Evolutionary conservation across 2,113 vertebrate genomes (phyloP), one percentile per base, ranked within the genome.

Genomic region (Barnardius zonarius): DNA sequence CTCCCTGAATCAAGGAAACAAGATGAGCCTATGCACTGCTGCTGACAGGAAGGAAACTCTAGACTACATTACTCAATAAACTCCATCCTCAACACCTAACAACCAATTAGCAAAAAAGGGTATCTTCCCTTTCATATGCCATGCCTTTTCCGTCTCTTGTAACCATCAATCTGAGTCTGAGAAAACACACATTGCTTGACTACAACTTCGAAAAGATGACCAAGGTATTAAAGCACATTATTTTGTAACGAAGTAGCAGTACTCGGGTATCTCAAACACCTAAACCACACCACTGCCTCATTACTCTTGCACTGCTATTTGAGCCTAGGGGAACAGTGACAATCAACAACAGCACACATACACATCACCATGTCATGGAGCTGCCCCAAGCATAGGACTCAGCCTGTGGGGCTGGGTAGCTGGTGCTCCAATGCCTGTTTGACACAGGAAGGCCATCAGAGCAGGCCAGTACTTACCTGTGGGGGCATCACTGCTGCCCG

Each of bases 401-500:
- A 2, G 37, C 49, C 28, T 33, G 4, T 19, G 27, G 27, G 14
- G 15, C 11, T 0, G 1, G 11, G 17, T 2, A 11, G 28, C 22
- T 18, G 22, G 14, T 4, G 7, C 13, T 22, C 17, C 27, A 46
- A 5, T 28, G 1, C 19, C 31, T 3, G 27, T 24, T 17, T 10
- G 33, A 59, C 33, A 16, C 57, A 59, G 57, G 33, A 59, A 59
- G 57, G n/a, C 57, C 33, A 35, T 28, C 18, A 8, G 33, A 31
- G 37, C 28, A 2, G 23, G 23, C 8, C 6, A 31, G 9, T 49
- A 98, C 98, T 98, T 97, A 99, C 98, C 96, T 96, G 83, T 97
- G 96, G 82, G 97, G 97, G 97, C 54, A 97, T 97, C 63, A 97
- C 97, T 7, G 97, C 98, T 46, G 97, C 97, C 88, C 90, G 97